phyloP scores from a whole-genome alignment of 2,888 invertebrate species.

The Tinea semifulvella region DNA sequence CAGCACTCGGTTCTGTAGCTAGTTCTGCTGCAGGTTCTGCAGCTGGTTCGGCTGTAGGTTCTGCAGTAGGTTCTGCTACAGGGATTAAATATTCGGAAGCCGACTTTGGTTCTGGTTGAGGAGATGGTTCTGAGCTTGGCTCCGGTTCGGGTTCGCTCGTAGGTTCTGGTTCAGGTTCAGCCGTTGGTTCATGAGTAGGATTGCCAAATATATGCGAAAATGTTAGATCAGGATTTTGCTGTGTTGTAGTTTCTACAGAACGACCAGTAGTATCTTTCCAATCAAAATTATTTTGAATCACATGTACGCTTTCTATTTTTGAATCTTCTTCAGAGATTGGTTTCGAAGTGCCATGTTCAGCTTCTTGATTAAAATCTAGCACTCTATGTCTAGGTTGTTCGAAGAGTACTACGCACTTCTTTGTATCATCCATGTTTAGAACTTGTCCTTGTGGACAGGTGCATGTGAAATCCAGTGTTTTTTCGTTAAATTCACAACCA shows the following conservation, averaged over 20 bases:
- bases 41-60: slow-evolving; percentile 28
- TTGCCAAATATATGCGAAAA: slow-evolving; percentile 43
- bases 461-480: slow-evolving; percentile 70
- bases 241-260: slow-evolving; percentile 32
- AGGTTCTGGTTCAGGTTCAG: slow-evolving; percentile 22
- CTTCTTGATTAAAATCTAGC: slow-evolving; percentile 14
- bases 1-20: slow-evolving; percentile 29
- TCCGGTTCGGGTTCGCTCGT: slow-evolving; percentile 31
- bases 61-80: neutral
- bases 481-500: slow-evolving; percentile 72
- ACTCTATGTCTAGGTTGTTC: slow-evolving; percentile 25
- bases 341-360: slow-evolving; percentile 26
- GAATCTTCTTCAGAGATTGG: slow-evolving; percentile 30
- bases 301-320: slow-evolving; percentile 3
- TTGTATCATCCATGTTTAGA: slow-evolving; percentile 42
- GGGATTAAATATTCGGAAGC: neutral
- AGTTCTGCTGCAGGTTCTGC: slow-evolving; percentile 18
- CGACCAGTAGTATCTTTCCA: slow-evolving; percentile 40
- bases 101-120: slow-evolving; percentile 19
- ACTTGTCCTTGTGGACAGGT: slow-evolving; percentile 67
- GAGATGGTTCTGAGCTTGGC: slow-evolving; percentile 26
- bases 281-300: slow-evolving; percentile 29
- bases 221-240: slow-evolving; percentile 28
- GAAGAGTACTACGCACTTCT: slow-evolving; percentile 40
- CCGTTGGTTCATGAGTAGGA: neutral